Base-by-base conservation (phyloP, 2,888 invertebrate genomes). In the Ophion ventricosus region DNA sequence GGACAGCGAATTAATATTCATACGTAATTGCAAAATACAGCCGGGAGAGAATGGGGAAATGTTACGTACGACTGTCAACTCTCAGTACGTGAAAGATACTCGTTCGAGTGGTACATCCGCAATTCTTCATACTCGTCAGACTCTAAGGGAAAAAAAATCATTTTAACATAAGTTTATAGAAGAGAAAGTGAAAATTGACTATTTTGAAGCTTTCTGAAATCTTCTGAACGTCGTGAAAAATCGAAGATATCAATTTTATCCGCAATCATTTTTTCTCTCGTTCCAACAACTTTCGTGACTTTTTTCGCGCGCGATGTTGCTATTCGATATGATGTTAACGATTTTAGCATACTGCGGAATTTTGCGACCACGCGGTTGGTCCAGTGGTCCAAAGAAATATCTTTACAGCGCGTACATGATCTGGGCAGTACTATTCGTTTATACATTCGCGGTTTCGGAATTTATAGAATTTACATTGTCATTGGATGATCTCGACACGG, bases 311-410 rank as follows among this genome's bases (percentile, higher is more conserved):
- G 17, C 17, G 14, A 49, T 49, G 49, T 49, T 49, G 17, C 14
- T 3, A 4, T 49, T 49, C 17, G 17, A 20, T 23, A 3, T 57
- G 57, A 23, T 8, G 20, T 57, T 57, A 14, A 17, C 2, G 57
- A 57, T 57, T 20, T 23, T 57, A 23, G 20, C 20, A 23, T 57
- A 7, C 23, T 83, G 76, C 25, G 85, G 80, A 11, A 23, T 80
- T 0, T 85, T 70, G 79, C 23, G 64, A 56, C 72, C 79, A 2
- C 11, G 26, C 26, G 43, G 49, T n/a, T 85, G 76, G 76, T 77
- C 77, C 10, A 40, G 49, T 11, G 82, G 77, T 40, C 79, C 77
- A 80, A 85, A 77, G 17, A 82, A 72, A 67, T 5, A 77, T 29
- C 4, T 80, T 20, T 85, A 85, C 73, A 64, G 10, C 7, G 59